A percentile compares a stretch with the other conserved stretches of the same genome.
Conservation (phyloP, 1,140 invertebrate species). For the Oedothorax gibbosus region DNA sequence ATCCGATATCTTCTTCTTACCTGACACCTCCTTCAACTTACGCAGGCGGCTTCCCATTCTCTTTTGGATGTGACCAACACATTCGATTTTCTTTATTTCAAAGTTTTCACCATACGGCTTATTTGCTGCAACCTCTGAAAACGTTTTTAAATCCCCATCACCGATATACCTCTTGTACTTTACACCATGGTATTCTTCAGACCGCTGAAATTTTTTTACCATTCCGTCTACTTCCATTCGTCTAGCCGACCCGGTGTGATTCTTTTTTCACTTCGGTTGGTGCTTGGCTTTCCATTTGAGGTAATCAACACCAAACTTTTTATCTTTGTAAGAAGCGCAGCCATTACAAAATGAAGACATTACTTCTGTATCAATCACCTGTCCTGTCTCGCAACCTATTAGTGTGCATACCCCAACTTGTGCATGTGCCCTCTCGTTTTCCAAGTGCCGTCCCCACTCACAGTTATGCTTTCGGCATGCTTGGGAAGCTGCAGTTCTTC, state of each 20-base stretch:
- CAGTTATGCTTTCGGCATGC: not conserved
- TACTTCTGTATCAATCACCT: slow-evolving; percentile 10
- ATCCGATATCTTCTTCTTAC: not conserved
- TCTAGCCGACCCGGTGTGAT: slow-evolving; percentile 10
- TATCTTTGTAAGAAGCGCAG: slow-evolving; percentile 6
- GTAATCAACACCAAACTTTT: not conserved
- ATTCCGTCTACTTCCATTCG: not conserved
- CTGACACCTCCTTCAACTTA: not conserved
- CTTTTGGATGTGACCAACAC: not conserved
- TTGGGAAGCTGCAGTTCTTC: not conserved
- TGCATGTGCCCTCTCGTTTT: slow-evolving; percentile 27
- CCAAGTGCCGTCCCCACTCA: slow-evolving; percentile 20
- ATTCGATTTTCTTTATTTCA: not conserved
- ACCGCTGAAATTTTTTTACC: not conserved
- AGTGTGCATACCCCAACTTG: not conserved
- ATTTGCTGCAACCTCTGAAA: not conserved
- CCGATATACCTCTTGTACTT: not conserved
- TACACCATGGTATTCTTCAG: not conserved
- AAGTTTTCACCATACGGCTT: not conserved
- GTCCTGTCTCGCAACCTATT: slow-evolving; percentile 7
- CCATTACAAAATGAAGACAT: slow-evolving; percentile 32
- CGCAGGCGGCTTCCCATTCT: not conserved
- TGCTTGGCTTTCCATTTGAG: not conserved
- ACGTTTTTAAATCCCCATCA: not conserved
- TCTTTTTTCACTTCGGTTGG: not conserved